Percentiles rank a stretch among this genome's conserved stretches.
Conservation (phyloP, 2,797 vertebrate species). For the Otolemur crassicaudatus region DNA sequence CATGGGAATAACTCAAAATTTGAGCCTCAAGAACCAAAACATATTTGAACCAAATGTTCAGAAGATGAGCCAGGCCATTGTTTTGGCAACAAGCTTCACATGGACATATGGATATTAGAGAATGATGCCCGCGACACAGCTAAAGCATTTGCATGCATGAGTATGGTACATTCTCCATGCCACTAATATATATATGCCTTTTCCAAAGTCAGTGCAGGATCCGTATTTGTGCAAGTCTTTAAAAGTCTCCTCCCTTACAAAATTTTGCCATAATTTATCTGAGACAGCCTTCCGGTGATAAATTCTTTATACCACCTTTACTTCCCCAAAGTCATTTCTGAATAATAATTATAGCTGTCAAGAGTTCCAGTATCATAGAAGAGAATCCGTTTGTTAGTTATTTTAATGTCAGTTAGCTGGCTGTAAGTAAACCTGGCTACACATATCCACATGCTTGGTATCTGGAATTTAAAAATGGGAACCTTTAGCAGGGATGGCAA, state of each 20-base stretch:
- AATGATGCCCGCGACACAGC: background rate
- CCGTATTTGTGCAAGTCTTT: constrained; percentile 64
- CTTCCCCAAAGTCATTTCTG: constrained; percentile 66
- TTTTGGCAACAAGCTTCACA: constrained; percentile 52
- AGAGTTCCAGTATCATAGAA: constrained; percentile 58
- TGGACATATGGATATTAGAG: constrained; percentile 45
- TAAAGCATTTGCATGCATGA: constrained; percentile 75
- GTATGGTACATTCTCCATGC: constrained; percentile 60
- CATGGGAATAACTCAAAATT: constrained; percentile 70
- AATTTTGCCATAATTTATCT: constrained; percentile 59
- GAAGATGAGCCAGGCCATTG: constrained; percentile 58
- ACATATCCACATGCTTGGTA: constrained; percentile 75
- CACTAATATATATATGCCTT: constrained; percentile 65
- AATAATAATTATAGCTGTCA: constrained; percentile 69
- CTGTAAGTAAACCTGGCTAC: constrained; percentile 78
- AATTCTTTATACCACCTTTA: constrained; percentile 57
- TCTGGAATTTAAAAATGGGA: constrained; percentile 77
- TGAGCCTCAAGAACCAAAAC: constrained; percentile 63
- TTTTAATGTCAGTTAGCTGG: constrained; percentile 82
- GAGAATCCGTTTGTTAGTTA: constrained; percentile 81
- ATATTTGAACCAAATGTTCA: constrained; percentile 67
- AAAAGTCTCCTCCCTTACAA: constrained; percentile 56
- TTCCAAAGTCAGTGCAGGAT: constrained; percentile 70
- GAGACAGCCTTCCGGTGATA: constrained; percentile 44
- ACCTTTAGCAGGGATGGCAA: constrained; percentile 73